Percentiles rank a stretch among this genome's conserved stretches.
These are phyloP conservation scores for Clarias platycephalus DNA, from an alignment of 2,797 vertebrate species.

Conservation along the genomic window DNA sequence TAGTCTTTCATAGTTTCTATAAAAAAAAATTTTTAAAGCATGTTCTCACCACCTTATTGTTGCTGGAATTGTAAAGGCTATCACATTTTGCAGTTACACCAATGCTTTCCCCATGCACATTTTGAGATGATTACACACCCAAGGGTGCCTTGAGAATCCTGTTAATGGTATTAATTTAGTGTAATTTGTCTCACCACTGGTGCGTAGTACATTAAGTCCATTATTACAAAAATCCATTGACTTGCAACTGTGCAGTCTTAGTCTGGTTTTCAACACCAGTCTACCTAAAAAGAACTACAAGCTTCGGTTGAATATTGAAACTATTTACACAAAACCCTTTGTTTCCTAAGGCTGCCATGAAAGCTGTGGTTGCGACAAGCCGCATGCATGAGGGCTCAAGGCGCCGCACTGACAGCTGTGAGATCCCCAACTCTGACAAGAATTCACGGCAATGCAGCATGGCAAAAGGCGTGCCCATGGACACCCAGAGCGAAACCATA, in stretches of 20 bases:
- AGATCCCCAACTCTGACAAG: constrained; percentile 66
- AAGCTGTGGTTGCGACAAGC: constrained; percentile 86
- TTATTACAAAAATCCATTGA: not conserved
- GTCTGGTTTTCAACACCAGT: not conserved
- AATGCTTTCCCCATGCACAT: not conserved
- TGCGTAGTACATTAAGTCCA: not conserved
- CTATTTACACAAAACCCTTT: constrained; percentile 7
- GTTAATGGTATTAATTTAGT: not conserved
- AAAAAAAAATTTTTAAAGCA: not conserved
- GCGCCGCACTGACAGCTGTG: constrained; percentile 72
- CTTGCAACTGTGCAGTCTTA: not conserved
- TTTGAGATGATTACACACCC: not conserved
- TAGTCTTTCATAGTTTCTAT: not conserved
- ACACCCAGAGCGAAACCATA: constrained; percentile 54
- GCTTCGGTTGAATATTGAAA: not conserved
- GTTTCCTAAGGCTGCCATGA: constrained; percentile 83
- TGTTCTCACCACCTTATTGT: not conserved
- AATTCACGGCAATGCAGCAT: constrained; percentile 69
- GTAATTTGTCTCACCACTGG: not conserved
- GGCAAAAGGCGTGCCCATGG: constrained; percentile 66
- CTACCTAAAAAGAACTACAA: not conserved
- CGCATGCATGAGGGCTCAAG: constrained; percentile 81
- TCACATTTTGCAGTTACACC: not conserved
- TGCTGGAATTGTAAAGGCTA: not conserved
- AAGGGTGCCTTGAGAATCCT: not conserved